Conservation (phyloP, 1,140 invertebrate genomes). For the Drosophila littoralis region DNA sequence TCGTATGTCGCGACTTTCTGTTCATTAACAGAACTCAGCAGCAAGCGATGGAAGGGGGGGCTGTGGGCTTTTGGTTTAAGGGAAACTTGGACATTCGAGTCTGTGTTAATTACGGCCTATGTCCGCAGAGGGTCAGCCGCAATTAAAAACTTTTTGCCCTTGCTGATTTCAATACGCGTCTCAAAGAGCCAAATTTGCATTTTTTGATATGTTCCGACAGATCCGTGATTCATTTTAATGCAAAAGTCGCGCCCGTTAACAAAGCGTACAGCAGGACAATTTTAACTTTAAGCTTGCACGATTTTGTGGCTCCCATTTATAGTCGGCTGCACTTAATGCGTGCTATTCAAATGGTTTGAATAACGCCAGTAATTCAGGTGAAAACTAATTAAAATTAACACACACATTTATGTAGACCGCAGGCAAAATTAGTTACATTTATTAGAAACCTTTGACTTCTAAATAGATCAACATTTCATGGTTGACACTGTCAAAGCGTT, state of each 20-base stretch:
- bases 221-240: not conserved
- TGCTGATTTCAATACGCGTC: constrained; percentile 6
- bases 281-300: too few species aligned
- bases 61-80: not conserved
- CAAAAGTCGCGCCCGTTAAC: not conserved
- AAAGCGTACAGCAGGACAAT: too few species aligned
- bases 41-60: not conserved
- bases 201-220: not conserved
- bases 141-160: constrained; percentile 49
- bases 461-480: constrained; percentile 33
- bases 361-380: constrained; percentile 27
- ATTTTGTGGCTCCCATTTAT: not conserved
- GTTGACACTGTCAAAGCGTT: constrained; percentile 16
- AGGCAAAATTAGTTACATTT: constrained; percentile 33
- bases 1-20: constrained; percentile 9
- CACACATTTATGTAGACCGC: not conserved
- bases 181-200: not conserved
- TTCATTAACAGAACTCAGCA: constrained; percentile 50
- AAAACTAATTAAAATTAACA: constrained; percentile 41
- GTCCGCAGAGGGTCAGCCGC: constrained; percentile 52
- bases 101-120: constrained; percentile 73
- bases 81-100: constrained; percentile 35
- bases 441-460: constrained; percentile 39
- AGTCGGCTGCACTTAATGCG: not conserved
- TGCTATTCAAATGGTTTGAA: not conserved